Conservation (phyloP, 2,113 vertebrate genomes). For the Phylloscopus trochiloides region DNA sequence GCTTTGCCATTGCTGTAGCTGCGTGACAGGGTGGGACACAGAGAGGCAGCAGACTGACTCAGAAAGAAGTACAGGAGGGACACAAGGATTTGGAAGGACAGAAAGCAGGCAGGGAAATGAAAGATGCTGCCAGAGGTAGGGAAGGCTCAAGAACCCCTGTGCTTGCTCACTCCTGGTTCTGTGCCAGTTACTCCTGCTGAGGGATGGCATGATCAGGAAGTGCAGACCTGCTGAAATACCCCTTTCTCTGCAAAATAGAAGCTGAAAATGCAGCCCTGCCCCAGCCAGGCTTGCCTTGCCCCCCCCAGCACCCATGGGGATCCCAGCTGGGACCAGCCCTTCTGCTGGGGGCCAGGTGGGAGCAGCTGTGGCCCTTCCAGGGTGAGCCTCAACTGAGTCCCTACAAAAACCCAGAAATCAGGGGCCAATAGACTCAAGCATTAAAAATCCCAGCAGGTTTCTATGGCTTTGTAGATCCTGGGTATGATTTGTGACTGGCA, state of each 20-base stretch:
- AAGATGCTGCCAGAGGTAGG: neutral
- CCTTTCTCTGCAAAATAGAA: neutral
- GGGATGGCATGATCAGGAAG: neutral
- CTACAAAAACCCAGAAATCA: neutral
- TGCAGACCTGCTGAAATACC: neutral
- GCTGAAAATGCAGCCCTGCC: neutral
- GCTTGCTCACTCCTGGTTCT: neutral
- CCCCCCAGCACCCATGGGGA: neutral
- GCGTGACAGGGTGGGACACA: neutral
- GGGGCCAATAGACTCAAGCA: neutral
- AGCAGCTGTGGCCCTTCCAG: neutral
- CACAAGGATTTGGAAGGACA: neutral
- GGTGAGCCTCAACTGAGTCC: neutral
- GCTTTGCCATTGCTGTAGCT: neutral
- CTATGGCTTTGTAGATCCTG: neutral
- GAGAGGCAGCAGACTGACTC: neutral
- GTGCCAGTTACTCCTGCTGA: neutral
- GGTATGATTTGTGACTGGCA: neutral
- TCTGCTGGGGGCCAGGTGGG: neutral
- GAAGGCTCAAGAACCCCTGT: fast-evolving
- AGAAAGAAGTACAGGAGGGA: neutral
- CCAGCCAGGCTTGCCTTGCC: fast-evolving
- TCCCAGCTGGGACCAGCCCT: neutral
- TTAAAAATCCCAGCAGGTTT: neutral
- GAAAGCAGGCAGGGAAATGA: neutral